Evolutionary conservation across 30 jellyfish, hydroid and myxozoan genomes (phyloP).

Genomic region (Aurelia sp.): DNA sequence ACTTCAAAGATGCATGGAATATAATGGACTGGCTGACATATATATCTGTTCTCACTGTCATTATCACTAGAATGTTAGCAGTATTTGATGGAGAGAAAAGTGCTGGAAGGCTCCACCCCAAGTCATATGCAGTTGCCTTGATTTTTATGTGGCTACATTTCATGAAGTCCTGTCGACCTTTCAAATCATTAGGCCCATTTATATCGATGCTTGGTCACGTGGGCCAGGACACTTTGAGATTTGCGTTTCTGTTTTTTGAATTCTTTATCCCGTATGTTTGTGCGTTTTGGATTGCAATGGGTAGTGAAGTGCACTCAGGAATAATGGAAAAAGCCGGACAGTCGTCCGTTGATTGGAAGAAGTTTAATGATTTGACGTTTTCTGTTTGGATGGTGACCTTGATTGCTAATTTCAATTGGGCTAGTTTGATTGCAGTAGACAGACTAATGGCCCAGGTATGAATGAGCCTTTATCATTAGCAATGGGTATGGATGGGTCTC

Average conservation of each 20-base stretch:
- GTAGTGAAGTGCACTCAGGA: constrained; percentile 76
- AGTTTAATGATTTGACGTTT: constrained; percentile 74
- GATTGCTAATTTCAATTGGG: constrained; percentile 80
- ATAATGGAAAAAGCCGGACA: constrained; percentile 70
- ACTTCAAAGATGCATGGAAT: constrained; percentile 93
- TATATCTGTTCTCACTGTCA: constrained; percentile 70
- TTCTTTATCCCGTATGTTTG: constrained; percentile 90
- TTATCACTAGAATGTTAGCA: constrained; percentile 75
- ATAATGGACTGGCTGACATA: constrained; percentile 91
- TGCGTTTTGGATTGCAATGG: constrained; percentile 95
- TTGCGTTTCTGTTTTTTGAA: constrained; percentile 91
- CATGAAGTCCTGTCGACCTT: constrained; percentile 97
- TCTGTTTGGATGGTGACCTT: constrained; percentile 94
- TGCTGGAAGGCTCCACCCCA: constrained; percentile 76
- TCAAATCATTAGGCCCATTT: constrained; percentile 95
- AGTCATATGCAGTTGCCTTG: constrained; percentile 85
- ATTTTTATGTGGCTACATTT: constrained; percentile 90
- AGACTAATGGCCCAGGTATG: constrained; percentile 96
- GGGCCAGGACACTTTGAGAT: constrained; percentile 87
- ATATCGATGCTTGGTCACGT: constrained; percentile 97
- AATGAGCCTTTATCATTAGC: not conserved
- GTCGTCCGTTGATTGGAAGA: constrained; percentile 85
- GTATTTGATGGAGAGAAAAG: constrained; percentile 48
- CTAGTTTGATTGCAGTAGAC: constrained; percentile 79
- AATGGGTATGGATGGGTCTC: too few species aligned